Percentiles rank a stretch among this genome's conserved stretches.
phyloP scores from a whole-genome alignment of 2,888 invertebrate genomes.

The Limnephilus auricula region DNA sequence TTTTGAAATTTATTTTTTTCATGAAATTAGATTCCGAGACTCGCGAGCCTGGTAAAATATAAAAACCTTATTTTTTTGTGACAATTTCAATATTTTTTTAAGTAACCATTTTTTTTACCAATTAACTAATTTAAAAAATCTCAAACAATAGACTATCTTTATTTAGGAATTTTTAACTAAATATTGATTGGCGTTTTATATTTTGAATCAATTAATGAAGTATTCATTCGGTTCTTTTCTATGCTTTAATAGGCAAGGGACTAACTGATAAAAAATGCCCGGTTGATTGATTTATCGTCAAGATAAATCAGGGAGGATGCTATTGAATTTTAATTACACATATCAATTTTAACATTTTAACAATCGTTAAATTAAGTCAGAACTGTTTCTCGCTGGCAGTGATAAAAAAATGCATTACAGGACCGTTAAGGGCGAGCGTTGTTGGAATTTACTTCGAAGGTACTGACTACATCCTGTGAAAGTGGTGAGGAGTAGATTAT shows the following conservation, averaged over 20 bases:
- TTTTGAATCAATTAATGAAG: neutral
- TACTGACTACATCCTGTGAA: neutral
- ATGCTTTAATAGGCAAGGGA: neutral
- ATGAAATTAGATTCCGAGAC: too few species aligned
- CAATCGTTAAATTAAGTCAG: neutral
- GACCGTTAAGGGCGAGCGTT: neutral
- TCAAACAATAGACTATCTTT: too few species aligned
- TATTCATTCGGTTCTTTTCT: neutral
- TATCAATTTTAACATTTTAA: neutral
- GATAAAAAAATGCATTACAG: neutral
- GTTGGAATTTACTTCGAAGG: neutral
- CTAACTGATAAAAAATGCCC: neutral
- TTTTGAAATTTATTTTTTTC: too few species aligned
- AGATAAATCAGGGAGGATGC: neutral
- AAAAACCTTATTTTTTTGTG: too few species aligned
- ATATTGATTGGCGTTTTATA: neutral
- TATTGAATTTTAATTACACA: slow-evolving; percentile 2
- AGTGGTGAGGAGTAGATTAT: too few species aligned
- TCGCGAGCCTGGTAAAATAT: too few species aligned
- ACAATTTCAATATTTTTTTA: too few species aligned
- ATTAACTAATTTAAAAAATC: too few species aligned
- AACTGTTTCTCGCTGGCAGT: neutral
- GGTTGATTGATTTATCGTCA: slow-evolving; percentile 2
- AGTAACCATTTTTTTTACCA: too few species aligned
- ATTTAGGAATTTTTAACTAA: neutral